Percentiles rank a stretch among this genome's conserved stretches.
These are phyloP conservation scores for Drosophila colorata DNA, from an alignment of 2,888 invertebrate species.

Conservation along the genomic window DNA sequence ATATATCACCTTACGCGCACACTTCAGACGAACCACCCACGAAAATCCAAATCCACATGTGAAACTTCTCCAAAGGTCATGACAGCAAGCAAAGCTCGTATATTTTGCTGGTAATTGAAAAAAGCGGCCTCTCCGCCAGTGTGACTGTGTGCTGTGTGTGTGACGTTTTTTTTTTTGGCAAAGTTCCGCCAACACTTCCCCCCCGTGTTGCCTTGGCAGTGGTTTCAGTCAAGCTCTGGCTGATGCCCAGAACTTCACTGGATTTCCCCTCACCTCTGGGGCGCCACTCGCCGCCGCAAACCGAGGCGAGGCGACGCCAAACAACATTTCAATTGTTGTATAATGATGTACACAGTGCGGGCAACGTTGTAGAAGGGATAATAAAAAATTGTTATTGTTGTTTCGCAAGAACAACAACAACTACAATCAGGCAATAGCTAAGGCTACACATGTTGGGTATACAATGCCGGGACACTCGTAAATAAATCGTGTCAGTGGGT, in stretches of 20 bases:
- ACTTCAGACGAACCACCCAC: slow-evolving; percentile 20
- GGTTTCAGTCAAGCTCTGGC: slow-evolving; percentile 66
- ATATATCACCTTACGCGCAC: slow-evolving; percentile 65
- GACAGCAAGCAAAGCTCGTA: slow-evolving; percentile 70
- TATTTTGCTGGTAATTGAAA: slow-evolving; percentile 75
- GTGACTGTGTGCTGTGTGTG: slow-evolving; percentile 18
- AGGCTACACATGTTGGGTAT: slow-evolving; percentile 55
- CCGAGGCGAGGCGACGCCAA: slow-evolving; percentile 71
- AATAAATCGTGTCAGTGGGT: slow-evolving; percentile 81
- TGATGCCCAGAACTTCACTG: slow-evolving; percentile 46
- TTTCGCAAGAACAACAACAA: slow-evolving; percentile 34
- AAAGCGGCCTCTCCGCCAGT: slow-evolving; percentile 61
- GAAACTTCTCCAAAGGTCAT: slow-evolving; percentile 72
- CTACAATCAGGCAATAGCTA: slow-evolving; percentile 44
- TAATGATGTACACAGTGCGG: slow-evolving; percentile 79
- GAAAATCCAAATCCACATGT: slow-evolving; percentile 33
- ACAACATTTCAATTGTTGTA: slow-evolving; percentile 82
- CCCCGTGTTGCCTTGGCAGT: slow-evolving; percentile 58
- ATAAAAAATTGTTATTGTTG: slow-evolving; percentile 78
- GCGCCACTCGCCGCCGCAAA: slow-evolving; percentile 44
- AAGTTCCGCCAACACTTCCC: slow-evolving; percentile 1
- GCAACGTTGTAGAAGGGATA: slow-evolving; percentile 69
- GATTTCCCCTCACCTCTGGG: slow-evolving; percentile 49
- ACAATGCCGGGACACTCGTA: slow-evolving; percentile 74
- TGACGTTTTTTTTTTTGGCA: slow-evolving; percentile 51